These are phyloP conservation scores for Aleiodes leptofemur DNA, from an alignment of 2,888 invertebrate genomes.

Conservation along the genomic window DNA sequence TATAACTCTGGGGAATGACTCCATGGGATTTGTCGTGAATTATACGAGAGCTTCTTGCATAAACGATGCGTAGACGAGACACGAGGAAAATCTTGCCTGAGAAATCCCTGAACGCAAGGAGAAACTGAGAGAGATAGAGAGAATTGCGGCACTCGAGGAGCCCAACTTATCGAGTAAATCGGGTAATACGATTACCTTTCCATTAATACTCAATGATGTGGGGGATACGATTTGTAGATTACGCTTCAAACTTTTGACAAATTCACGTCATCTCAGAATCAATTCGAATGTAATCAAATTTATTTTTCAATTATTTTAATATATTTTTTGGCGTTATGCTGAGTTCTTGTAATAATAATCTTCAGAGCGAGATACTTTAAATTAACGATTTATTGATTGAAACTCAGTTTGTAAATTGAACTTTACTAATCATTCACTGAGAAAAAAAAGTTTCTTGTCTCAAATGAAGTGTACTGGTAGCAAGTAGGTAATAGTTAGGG, in stretches of 20 bases:
- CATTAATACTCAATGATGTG: conserved; percentile 38
- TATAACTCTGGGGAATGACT: conserved; percentile 4
- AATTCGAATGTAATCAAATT: conserved; percentile 2
- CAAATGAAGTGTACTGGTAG: no score
- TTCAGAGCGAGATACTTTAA: no score
- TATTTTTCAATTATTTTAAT: no score
- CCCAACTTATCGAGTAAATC: conserved; percentile 43
- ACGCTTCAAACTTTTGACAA: conserved; percentile 9
- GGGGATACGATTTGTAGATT: conserved; percentile 36
- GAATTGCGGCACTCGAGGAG: conserved; percentile 32
- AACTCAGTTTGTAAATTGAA: no score
- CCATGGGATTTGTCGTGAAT: conserved; percentile 11
- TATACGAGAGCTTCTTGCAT: conserved; percentile 41
- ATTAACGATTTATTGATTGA: no score
- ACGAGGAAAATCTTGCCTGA: conserved; percentile 26
- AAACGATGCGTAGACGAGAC: conserved; percentile 49
- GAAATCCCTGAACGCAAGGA: conserved; percentile 36
- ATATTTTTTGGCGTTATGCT: no score
- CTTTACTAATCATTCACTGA: no score
- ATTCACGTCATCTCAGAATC: conserved; percentile 14
- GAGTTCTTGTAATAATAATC: no score
- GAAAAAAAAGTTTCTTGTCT: no score
- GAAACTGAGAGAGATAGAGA: conserved; percentile 3
- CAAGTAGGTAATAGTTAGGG: no score
- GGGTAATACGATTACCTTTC: conserved; percentile 43